Percentiles rank a stretch among this genome's conserved stretches.
phyloP scores from a whole-genome alignment of 35 echinoderm and acorn worm genomes.

The Lytechinus variegatus region DNA sequence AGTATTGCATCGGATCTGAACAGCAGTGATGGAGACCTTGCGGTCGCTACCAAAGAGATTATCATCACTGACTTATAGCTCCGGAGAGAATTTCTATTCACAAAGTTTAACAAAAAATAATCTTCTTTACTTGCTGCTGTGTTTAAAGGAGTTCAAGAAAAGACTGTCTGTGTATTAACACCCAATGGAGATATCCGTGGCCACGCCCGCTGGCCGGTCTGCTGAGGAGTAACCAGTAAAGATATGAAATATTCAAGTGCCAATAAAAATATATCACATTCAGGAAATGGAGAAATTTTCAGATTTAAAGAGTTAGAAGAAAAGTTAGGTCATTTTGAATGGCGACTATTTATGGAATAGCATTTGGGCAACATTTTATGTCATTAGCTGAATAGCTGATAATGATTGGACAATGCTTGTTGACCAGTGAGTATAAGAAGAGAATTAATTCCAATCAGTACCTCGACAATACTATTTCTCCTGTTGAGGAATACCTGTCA shows the following conservation, averaged over 20 bases:
- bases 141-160: neutral
- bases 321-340: slow-evolving; percentile 28
- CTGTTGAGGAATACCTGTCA: slow-evolving; percentile 1
- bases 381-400: neutral
- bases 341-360: slow-evolving; percentile 49
- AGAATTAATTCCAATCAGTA: slow-evolving; percentile 44
- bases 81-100: neutral
- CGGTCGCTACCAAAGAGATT: slow-evolving; percentile 69
- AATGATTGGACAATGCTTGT: neutral
- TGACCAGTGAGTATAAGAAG: neutral
- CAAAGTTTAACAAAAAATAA: neutral
- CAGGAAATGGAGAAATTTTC: slow-evolving; percentile 34
- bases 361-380: neutral
- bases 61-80: slow-evolving; percentile 60
- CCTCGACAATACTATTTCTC: slow-evolving; percentile 39
- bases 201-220: neutral
- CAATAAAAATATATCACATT: slow-evolving; percentile 56
- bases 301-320: neutral
- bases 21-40: slow-evolving; percentile 76
- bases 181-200: neutral
- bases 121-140: slow-evolving; percentile 43
- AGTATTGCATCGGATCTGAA: slow-evolving; percentile 75
- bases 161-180: neutral
- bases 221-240: slow-evolving; percentile 35
- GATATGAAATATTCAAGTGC: slow-evolving; percentile 53